Conservation (phyloP, 2,797 vertebrate species). For the Enteromius viviparus region DNA sequence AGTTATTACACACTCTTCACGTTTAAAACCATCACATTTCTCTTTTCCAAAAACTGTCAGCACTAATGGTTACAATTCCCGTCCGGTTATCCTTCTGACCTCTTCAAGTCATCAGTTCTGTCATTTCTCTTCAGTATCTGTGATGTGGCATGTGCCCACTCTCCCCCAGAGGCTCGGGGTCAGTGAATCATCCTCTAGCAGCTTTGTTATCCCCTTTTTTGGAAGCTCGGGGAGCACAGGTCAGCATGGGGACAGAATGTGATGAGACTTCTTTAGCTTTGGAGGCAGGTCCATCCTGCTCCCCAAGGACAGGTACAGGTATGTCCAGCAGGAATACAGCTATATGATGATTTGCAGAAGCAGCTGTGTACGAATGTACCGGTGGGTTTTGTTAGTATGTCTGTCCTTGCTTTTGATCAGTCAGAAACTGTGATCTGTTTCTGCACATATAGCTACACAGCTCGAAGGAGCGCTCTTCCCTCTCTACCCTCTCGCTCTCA, state of each 20-base stretch:
- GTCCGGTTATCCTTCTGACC: not conserved
- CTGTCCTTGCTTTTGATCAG: not conserved
- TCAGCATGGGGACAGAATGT: slow-evolving; percentile 45
- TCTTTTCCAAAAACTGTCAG: not conserved
- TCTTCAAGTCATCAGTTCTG: not conserved
- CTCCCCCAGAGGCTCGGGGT: slow-evolving; percentile 41
- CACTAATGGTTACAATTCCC: not conserved
- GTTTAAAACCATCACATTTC: not conserved
- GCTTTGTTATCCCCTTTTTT: slow-evolving; percentile 43
- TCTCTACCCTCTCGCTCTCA: not conserved
- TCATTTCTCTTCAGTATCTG: not conserved
- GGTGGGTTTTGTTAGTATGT: not conserved
- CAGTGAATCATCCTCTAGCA: slow-evolving; percentile 55
- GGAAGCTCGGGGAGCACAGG: slow-evolving; percentile 27
- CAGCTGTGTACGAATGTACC: not conserved
- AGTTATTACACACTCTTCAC: not conserved
- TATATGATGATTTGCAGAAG: not conserved
- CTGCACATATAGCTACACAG: not conserved
- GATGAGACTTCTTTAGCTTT: slow-evolving; percentile 38
- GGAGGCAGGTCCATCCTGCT: slow-evolving; percentile 14
- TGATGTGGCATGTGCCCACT: slow-evolving; percentile 2
- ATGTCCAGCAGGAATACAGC: not conserved
- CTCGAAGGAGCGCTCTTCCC: not conserved
- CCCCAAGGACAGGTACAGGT: not conserved
- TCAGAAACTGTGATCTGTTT: not conserved